Evolutionary conservation across 2,797 vertebrate species (phyloP).

Genomic region (Poliocrania exsul): DNA sequence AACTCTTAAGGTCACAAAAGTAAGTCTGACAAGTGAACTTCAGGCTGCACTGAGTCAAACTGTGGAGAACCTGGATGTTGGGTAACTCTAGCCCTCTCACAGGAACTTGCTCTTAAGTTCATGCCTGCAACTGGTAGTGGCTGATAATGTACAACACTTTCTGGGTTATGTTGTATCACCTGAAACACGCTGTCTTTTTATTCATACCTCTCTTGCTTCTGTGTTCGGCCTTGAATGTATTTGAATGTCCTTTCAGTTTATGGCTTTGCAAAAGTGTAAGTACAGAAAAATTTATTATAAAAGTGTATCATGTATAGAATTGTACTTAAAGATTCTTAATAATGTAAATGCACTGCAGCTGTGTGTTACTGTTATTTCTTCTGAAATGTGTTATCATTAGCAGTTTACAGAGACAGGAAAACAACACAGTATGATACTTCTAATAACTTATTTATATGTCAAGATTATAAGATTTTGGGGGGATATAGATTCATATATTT

Average conservation of each 20-base stretch:
- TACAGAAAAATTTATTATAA: background rate
- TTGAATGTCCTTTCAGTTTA: conserved; percentile 6
- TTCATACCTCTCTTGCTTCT: background rate
- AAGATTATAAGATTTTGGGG: background rate
- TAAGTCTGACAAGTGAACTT: background rate
- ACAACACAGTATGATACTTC: background rate
- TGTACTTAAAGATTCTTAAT: background rate
- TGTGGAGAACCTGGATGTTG: background rate
- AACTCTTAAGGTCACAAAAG: background rate
- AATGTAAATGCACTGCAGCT: background rate
- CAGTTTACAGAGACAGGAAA: conserved; percentile 6
- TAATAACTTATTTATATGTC: conserved; percentile 43
- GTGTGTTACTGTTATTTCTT: conserved; percentile 18
- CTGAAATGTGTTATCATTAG: background rate
- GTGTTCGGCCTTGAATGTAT: background rate
- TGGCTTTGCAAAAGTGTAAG: conserved; percentile 17
- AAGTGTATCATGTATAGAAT: background rate
- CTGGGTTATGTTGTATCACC: background rate
- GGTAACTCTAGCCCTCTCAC: background rate
- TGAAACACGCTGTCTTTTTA: background rate
- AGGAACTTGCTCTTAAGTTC: background rate
- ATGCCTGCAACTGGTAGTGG: background rate
- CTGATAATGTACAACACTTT: background rate
- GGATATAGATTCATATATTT: background rate
- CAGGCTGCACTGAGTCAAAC: background rate